Percentiles rank a stretch among this genome's conserved stretches.
phyloP scores from a whole-genome alignment of 2,888 invertebrate genomes.

The Acheta domesticus region DNA sequence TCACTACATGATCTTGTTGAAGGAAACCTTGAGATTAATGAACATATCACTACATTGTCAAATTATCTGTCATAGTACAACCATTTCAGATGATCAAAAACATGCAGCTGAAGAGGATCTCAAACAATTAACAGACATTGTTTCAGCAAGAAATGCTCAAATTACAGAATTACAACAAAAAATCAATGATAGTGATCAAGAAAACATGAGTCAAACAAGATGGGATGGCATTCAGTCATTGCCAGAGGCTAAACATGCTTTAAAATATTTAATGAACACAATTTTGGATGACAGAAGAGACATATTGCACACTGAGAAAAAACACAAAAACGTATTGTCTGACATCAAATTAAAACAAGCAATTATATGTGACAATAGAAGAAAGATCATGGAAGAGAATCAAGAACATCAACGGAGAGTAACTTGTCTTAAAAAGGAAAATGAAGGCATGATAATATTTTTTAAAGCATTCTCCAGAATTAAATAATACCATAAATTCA shows the following conservation, averaged over 20 bases:
- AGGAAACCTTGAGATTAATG: conserved; percentile 58
- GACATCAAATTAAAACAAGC: background rate
- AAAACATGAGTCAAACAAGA: conserved; percentile 63
- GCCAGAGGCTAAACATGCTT: conserved; percentile 71
- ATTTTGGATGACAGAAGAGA: conserved; percentile 52
- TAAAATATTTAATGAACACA: conserved; percentile 63
- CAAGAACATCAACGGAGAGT: conserved; percentile 51
- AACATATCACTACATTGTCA: conserved; percentile 52
- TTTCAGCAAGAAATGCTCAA: conserved; percentile 67
- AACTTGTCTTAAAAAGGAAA: conserved; percentile 53
- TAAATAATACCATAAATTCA: no score
- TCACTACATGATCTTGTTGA: conserved; percentile 72
- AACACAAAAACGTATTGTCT: conserved; percentile 40
- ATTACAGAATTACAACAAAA: conserved; percentile 78
- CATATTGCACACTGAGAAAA: conserved; percentile 38
- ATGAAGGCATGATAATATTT: background rate
- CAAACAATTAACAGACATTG: conserved; percentile 52
- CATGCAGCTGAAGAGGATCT: conserved; percentile 42
- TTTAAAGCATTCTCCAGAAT: no score
- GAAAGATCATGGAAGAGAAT: conserved; percentile 40
- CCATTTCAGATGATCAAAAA: conserved; percentile 38
- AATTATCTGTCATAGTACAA: conserved; percentile 36
- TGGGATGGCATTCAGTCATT: conserved; percentile 72
- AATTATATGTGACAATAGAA: background rate
- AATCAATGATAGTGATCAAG: conserved; percentile 73